Base-by-base conservation (phyloP, 1,140 invertebrate species). In the Venustaconcha ellipsiformis region DNA sequence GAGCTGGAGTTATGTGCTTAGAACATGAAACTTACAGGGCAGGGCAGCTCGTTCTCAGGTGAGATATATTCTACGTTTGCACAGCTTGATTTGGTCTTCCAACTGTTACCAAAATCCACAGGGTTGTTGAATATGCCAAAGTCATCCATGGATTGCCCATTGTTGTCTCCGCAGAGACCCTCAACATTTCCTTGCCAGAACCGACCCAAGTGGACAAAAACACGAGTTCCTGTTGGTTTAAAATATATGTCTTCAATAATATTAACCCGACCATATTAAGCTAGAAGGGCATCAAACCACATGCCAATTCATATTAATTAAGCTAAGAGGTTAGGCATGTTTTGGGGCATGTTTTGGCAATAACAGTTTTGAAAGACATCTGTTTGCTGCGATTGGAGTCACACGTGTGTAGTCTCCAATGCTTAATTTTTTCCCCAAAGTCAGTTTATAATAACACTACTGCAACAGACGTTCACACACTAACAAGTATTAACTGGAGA, bases 81-180 rank as follows among this genome's bases (percentile, higher is more conserved):
- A 30, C 79, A 80, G 12, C 64, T 57, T 11, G 56, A 59, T 37
- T 66, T 72, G 11, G 78, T 77, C 56, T 77, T 77, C 80, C 80
- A 82, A 17, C 59, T 69, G 60, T 79, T 71, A 11, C 66, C 80
- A 63, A 79, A 80, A 11, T 76, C 80, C 14, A 67, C 72, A n/a
- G 23, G 60, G 23, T 70, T 74, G 37, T 48, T 48, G 37, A 8
- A 48, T 11, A 56, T 26, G 14, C 65, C 68, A 18, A 60, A 71
- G 55, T 82, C 78, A 67, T 82, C 70, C 56, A 70, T 67, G 6
- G 70, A 48, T 11, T 72, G 62, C 13, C 72, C 71, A 59, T 82
- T 67, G 65, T 73, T 77, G 64, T 82, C 72, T 17, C 80, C 80
- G 72, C 80, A 82, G 0, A 82, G 59, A 59, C 80, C 80, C 57